Conservation (phyloP, 64 coral and sea anemone genomes). For the Acropora yongei region DNA sequence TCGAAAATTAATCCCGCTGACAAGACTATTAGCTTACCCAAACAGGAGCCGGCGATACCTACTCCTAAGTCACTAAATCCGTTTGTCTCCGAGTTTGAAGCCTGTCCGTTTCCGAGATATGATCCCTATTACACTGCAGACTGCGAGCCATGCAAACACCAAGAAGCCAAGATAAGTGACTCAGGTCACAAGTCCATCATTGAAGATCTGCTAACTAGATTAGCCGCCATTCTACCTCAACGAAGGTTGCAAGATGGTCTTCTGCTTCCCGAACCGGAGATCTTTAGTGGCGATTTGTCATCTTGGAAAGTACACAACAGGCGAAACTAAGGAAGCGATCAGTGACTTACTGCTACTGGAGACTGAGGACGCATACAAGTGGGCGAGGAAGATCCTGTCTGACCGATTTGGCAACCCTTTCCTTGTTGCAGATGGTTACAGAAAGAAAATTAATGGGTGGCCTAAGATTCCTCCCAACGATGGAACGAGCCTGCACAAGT, state of each 20-base stretch:
- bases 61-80: neutral
- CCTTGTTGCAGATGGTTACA: slow-evolving; percentile 53
- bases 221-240: slow-evolving; percentile 44
- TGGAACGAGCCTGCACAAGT: slow-evolving; percentile 35
- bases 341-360: slow-evolving; percentile 37
- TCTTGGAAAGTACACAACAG: slow-evolving; percentile 40
- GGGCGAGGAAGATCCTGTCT: slow-evolving; percentile 20
- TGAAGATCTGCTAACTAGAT: slow-evolving; percentile 4
- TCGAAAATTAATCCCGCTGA: neutral
- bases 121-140: neutral
- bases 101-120: neutral
- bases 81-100: neutral
- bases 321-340: slow-evolving; percentile 68
- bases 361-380: slow-evolving; percentile 21
- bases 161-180: neutral
- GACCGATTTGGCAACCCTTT: slow-evolving; percentile 59
- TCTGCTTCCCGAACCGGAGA: slow-evolving; percentile 36
- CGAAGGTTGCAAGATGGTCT: slow-evolving; percentile 33
- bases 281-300: neutral
- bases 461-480: slow-evolving; percentile 67
- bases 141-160: neutral
- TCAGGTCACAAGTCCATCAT: neutral
- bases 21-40: neutral
- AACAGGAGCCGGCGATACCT: neutral
- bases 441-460: slow-evolving; percentile 55